Evolutionary conservation across 2,113 vertebrate genomes (phyloP).

Genomic region (Brachyhypopomus gauderio): DNA sequence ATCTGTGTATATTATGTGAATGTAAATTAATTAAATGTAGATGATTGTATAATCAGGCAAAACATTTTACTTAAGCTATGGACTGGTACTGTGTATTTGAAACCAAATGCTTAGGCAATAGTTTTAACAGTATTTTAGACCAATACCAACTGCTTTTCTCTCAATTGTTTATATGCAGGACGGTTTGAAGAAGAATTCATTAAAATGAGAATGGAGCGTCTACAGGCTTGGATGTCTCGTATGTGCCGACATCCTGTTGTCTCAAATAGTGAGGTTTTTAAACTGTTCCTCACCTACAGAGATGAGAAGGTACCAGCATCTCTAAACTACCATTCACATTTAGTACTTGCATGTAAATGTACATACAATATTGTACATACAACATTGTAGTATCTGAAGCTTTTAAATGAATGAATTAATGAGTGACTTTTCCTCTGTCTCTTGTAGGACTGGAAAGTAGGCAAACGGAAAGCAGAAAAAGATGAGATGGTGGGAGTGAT

Average conservation of each 20-base stretch:
- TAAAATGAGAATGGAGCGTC: constrained; percentile 86
- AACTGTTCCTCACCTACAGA: constrained; percentile 83
- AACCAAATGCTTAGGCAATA: not conserved
- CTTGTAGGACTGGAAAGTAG: constrained; percentile 84
- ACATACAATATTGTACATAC: not conserved
- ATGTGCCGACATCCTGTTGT: constrained; percentile 87
- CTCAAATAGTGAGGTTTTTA: constrained; percentile 85
- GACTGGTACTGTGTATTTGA: not conserved
- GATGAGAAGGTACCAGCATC: constrained; percentile 80
- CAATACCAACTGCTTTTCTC: not conserved
- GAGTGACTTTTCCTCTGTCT: constrained; percentile 1
- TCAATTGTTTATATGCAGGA: constrained; percentile 64
- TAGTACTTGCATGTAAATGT: not conserved
- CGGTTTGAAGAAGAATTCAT: constrained; percentile 89
- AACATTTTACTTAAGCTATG: not conserved
- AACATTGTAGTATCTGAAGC: not conserved
- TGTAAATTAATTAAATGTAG: too few species aligned
- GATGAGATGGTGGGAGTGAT: constrained; percentile 83
- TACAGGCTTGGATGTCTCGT: constrained; percentile 84
- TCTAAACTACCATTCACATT: not conserved
- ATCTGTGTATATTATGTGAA: too few species aligned
- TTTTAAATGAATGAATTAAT: not conserved
- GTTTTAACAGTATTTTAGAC: not conserved
- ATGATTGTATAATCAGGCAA: too few species aligned
- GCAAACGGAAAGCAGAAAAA: constrained; percentile 87